Base-by-base conservation (phyloP, 2,113 vertebrate genomes). In the Hippocampus guttulatus region DNA sequence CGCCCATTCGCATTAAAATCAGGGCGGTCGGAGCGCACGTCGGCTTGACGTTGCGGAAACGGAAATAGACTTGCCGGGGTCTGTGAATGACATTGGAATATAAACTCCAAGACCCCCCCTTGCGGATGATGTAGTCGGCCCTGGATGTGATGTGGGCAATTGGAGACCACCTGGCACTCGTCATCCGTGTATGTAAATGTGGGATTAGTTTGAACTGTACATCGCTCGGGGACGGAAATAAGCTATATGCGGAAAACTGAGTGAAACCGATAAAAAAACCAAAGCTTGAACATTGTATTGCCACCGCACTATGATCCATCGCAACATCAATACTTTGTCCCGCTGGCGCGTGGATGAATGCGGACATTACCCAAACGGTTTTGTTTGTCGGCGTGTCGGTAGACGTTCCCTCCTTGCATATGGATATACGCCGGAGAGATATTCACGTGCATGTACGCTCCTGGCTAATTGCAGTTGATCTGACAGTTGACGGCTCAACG, bases 401-500 rank as follows among this genome's bases (percentile, higher is more conserved):
- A 21, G 49, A 21, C 15, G 16, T 18, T 7, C 2, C 49, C 21
- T 51, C 8, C 7, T 21, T 64, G 40, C 20, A 45, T 45, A 30
- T 21, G 5, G 12, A 38, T 15, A 40, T 7, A 23, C 14, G 40
- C 61, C 1, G 55, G 2, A 40, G 51, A 66, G 60, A 60, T 71
- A 33, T 60, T 49, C 33, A 61, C 57, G 21, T 16, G 14, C 45
- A 15, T 67, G 43, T 27, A 14, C 51, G 49, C 76, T 58, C 75
- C 71, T 41, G 49, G 78, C 74, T 80, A 83, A n/a, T n/a, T n/a
- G n/a, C n/a, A n/a, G n/a, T n/a, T n/a, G n/a, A 87, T 78, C 87
- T 89, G 82, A 85, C 77, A 84, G 79, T 75, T 86, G 84, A 87
- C 75, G 75, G 80, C 69, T 74, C 57, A 76, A 81, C 77, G 7